A percentile compares a stretch with the other conserved stretches of the same genome.
phyloP scores from a whole-genome alignment of 2,113 vertebrate species.

The Columba livia region DNA sequence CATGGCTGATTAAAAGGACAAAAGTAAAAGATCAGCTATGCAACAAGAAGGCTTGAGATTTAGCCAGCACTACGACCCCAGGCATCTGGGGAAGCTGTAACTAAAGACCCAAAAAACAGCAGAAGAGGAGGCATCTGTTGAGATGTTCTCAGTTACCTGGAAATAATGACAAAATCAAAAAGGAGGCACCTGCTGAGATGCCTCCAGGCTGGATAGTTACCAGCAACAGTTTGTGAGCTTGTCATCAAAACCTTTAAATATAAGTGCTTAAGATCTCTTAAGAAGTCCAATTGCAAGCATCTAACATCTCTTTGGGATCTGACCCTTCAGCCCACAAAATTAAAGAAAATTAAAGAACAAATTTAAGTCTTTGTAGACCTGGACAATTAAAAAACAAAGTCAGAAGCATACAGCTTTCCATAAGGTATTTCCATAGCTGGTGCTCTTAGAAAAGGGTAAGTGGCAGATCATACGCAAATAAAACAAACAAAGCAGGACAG shows the following conservation, averaged over 20 bases:
- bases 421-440: background rate
- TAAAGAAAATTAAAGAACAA: background rate
- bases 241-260: background rate
- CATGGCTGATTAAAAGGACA: background rate
- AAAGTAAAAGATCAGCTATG: background rate
- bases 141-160: no score
- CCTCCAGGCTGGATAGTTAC: background rate
- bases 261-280: background rate
- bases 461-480: background rate
- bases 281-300: background rate
- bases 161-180: no score
- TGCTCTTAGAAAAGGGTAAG: background rate
- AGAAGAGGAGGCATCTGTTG: background rate
- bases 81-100: background rate
- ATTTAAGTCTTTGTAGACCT: fast-evolving
- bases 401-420: background rate
- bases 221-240: background rate
- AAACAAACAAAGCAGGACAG: background rate
- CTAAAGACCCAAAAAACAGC: background rate
- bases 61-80: fast-evolving
- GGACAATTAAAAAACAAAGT: fast-evolving
- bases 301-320: background rate
- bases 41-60: background rate
- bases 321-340: background rate
- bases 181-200: background rate